Evolutionary conservation across 2,888 invertebrate genomes (phyloP), one percentile per base, ranked within the genome.

Genomic region (Hedya salicella): DNA sequence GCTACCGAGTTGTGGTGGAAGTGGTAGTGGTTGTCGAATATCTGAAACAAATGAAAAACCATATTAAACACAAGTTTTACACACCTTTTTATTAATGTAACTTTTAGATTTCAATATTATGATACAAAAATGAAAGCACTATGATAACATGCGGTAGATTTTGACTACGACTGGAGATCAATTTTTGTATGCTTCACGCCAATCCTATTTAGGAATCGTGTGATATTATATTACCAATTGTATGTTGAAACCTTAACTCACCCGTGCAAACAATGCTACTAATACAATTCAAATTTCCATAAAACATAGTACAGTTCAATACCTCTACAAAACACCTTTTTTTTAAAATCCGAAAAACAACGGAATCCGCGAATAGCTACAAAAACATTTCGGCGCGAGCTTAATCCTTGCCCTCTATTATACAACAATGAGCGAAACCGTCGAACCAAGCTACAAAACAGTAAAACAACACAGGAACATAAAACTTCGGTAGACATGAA

Each of bases 21-120:
- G 85, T 97, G 96, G 88, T 96, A 98, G 89, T 96, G 95, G 85
- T 97, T 95, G 77, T 95, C 95, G 86, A 97, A 95, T 85, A 98
- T 98, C 98, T 98, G 94, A 39, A 75, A 82, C 75, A 79, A 82
- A 61, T 36, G 2, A 9, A 36, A 36, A 36, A 36, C 6, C 9
- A 36, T 36, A 9, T 5, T 36, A 5, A 36, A 11, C 11, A 36
- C 36, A 9, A 25, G 3, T 25, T 6, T 25, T 25, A 25, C 6
- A 6, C 4, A 25, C 25, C 4, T 6, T 25, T 25, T n/a, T n/a
- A n/a, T n/a, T n/a, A n/a, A n/a, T n/a, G n/a, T n/a, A n/a, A n/a
- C n/a, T n/a, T n/a, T n/a, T n/a, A n/a, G n/a, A n/a, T n/a, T n/a
- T n/a, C n/a, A n/a, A n/a, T n/a, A n/a, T n/a, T n/a, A n/a, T n/a